Evolutionary conservation across 2,888 invertebrate species (phyloP), one percentile per base, ranked within the genome.

Genomic region (Prosopocoilus inquinatus): DNA sequence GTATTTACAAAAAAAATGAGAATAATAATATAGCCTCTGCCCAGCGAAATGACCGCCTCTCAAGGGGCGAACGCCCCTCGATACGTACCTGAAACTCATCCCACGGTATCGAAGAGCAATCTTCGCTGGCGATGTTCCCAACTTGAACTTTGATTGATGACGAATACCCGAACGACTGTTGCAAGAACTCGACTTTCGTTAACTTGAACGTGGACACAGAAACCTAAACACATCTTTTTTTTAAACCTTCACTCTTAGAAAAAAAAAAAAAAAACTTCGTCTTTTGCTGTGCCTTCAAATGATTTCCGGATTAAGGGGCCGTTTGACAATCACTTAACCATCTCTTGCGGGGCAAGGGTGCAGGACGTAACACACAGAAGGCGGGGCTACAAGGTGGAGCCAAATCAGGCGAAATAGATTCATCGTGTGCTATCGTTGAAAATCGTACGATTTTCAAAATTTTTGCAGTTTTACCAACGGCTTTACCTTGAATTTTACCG

Each of bases 51-150:
- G 39, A 16, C 15, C 12, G n/a, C 16, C n/a, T 44, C 15, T 44
- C 15, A 15, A 46, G 11, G 12, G 4, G 35, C 13, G 13, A 20
- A 16, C 11, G 36, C 12, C 15, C 36, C 11, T 13, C 43, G 15
- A 33, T 36, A 55, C 53, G 77, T 78, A 92, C 92, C 88, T 96
- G 95, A 80, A 96, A 90, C 78, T 95, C 95, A 71, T 95, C 95
- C 90, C 94, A 94, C 0, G 91, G 91, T 71, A 96, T 92, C 39
- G 91, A 87, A 38, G 88, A 84, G 70, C 92, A 93, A 75, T 96
- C 95, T 67, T 92, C 90, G 49, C 87, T 86, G 28, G 82, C 82
- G 4, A 96, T 78, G 62, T 89, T 82, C 7, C 86, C 83, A 35
- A 89, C 83, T 76, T 89, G 88, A 43, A 88, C 70, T 70, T 87